Evolutionary conservation across 2,797 vertebrate genomes (phyloP).

Genomic region (Neostethus bicornis): DNA sequence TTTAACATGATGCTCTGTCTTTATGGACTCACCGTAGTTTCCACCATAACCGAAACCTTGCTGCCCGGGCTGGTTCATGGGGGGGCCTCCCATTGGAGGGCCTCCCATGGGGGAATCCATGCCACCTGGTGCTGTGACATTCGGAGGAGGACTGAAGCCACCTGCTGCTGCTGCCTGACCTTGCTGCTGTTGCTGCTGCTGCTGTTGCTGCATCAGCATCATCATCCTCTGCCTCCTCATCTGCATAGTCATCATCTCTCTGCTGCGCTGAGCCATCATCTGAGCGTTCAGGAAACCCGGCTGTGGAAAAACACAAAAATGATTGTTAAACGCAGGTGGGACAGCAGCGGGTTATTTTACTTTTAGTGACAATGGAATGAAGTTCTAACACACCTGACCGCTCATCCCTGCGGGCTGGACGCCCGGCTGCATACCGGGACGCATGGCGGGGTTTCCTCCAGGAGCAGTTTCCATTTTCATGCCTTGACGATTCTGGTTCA

Average conservation of each 20-base stretch:
- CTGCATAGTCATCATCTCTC: conserved; percentile 88
- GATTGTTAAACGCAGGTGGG: too few relatives aligned
- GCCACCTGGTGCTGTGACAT: conserved; percentile 89
- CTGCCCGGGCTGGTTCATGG: conserved; percentile 87
- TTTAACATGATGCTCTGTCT: background rate
- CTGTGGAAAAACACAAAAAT: conserved; percentile 62
- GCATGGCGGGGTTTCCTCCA: conserved; percentile 82
- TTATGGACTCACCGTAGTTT: conserved; percentile 86
- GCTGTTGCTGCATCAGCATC: conserved; percentile 90
- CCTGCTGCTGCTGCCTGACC: conserved; percentile 75
- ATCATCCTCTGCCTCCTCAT: conserved; percentile 91
- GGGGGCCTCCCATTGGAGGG: conserved; percentile 80
- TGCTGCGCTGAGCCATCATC: conserved; percentile 93
- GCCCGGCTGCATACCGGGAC: conserved; percentile 86
- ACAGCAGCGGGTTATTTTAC: background rate
- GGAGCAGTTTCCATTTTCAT: conserved; percentile 89
- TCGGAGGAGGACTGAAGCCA: conserved; percentile 94
- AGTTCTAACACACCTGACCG: conserved; percentile 66
- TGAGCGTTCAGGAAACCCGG: conserved; percentile 93
- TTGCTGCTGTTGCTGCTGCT: conserved; percentile 81
- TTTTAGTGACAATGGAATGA: background rate
- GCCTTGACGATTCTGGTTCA: conserved; percentile 92
- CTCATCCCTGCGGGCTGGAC: conserved; percentile 84
- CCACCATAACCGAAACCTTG: conserved; percentile 89
- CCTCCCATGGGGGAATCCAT: conserved; percentile 90